phyloP scores from a whole-genome alignment of 2,888 invertebrate genomes.

The Epiblema foenella region DNA sequence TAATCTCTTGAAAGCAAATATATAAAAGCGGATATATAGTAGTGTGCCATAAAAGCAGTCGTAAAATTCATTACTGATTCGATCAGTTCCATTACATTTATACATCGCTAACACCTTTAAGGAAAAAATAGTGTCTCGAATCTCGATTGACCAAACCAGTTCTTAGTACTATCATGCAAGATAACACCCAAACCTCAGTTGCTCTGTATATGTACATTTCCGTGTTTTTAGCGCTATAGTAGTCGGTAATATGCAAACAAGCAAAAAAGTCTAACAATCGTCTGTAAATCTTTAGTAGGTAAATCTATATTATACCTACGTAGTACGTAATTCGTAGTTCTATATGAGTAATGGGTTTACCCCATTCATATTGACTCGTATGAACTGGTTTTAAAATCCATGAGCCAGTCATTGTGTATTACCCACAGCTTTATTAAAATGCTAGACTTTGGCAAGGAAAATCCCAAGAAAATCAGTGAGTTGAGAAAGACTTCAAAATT shows the following conservation, averaged over 20 bases:
- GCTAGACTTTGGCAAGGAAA: conserved; percentile 1
- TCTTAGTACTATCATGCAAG: not conserved
- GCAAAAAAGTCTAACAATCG: not conserved
- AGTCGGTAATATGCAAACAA: not conserved
- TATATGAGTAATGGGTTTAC: not conserved
- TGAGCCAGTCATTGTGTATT: conserved; percentile 7
- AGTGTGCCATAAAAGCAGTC: not conserved
- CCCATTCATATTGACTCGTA: conserved; percentile 11
- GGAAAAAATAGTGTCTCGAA: not conserved
- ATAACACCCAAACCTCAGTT: not conserved
- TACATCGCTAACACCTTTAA: not conserved
- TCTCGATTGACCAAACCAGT: not conserved
- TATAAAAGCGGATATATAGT: no score
- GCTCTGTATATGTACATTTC: not conserved
- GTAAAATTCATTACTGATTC: not conserved
- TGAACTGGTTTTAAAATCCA: not conserved
- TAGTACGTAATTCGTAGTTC: not conserved
- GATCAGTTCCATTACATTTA: not conserved
- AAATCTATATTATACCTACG: not conserved
- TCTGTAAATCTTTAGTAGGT: conserved; percentile 1
- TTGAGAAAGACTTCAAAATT: conserved; percentile 4
- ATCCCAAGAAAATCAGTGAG: conserved; percentile 6
- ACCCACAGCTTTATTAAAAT: conserved; percentile 5
- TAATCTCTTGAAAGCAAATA: no score
- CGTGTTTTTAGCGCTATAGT: not conserved